A percentile compares a stretch with the other conserved stretches of the same genome.
Conservation (phyloP, 2,797 vertebrate genomes). For the Sebastes umbrosus region DNA sequence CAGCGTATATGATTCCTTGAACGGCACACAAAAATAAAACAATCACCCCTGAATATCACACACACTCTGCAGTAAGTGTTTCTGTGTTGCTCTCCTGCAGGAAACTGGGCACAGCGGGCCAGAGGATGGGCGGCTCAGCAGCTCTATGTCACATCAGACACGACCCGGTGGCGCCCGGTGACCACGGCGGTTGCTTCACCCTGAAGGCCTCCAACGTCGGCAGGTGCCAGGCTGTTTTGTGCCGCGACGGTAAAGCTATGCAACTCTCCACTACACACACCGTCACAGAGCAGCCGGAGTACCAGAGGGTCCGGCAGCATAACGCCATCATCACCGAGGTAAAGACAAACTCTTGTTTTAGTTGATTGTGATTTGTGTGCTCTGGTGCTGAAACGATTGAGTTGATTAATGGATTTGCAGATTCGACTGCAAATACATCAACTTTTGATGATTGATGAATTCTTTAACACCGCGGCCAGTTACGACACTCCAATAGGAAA, state of each 20-base stretch:
- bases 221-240: conserved; percentile 92
- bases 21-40: background rate
- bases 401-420: background rate
- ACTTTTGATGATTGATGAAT: background rate
- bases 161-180: conserved; percentile 83
- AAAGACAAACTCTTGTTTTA: background rate
- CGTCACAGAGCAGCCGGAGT: conserved; percentile 88
- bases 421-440: background rate
- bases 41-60: fast-evolving
- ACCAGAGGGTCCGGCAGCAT: conserved; percentile 88
- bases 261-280: conserved; percentile 88
- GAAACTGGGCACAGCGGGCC: conserved; percentile 96
- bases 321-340: conserved; percentile 98
- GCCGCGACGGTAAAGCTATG: conserved; percentile 91
- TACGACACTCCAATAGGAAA: no score
- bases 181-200: conserved; percentile 92
- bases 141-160: conserved; percentile 96
- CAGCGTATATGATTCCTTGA: background rate
- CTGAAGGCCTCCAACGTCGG: conserved; percentile 93
- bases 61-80: background rate
- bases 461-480: no score
- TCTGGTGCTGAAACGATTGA: background rate
- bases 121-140: conserved; percentile 95
- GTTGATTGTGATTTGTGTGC: background rate
- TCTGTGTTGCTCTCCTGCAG: conserved; percentile 64